phyloP scores from a whole-genome alignment of 2,797 vertebrate genomes.

The Crocidura indochinensis region DNA sequence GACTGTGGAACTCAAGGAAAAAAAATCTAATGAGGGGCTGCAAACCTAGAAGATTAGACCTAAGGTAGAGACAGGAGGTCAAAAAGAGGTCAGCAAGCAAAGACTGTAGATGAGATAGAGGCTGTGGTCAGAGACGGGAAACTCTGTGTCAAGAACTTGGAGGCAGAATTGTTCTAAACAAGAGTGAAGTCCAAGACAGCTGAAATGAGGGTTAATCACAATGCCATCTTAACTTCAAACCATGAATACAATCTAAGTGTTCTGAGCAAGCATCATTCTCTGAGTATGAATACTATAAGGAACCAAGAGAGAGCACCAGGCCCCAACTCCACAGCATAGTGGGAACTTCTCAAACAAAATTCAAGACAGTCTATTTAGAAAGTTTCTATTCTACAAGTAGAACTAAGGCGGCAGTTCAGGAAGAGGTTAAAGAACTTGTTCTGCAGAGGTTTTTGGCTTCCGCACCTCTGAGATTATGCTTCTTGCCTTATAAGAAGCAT shows the following conservation, averaged over 20 bases:
- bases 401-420: constrained; percentile 71
- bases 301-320: constrained; percentile 6
- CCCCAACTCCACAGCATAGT: background rate
- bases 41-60: constrained; percentile 33
- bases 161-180: constrained; percentile 57
- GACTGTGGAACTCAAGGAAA: constrained; percentile 29
- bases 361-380: constrained; percentile 67
- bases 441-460: constrained; percentile 84
- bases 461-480: constrained; percentile 81
- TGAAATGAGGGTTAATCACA: constrained; percentile 35
- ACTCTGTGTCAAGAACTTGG: constrained; percentile 69
- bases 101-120: constrained; percentile 66
- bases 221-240: constrained; percentile 32
- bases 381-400: constrained; percentile 71
- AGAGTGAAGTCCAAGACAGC: constrained; percentile 43
- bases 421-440: constrained; percentile 82
- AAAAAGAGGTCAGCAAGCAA: constrained; percentile 69
- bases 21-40: constrained; percentile 47
- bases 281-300: background rate
- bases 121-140: constrained; percentile 78
- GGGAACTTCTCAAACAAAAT: constrained; percentile 64
- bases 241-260: constrained; percentile 34
- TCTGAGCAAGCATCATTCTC: background rate
- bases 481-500: constrained; percentile 78
- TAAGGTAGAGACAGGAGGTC: constrained; percentile 60